phyloP scores from a whole-genome alignment of 2,797 vertebrate genomes.

The Tauraco hartlaubi region DNA sequence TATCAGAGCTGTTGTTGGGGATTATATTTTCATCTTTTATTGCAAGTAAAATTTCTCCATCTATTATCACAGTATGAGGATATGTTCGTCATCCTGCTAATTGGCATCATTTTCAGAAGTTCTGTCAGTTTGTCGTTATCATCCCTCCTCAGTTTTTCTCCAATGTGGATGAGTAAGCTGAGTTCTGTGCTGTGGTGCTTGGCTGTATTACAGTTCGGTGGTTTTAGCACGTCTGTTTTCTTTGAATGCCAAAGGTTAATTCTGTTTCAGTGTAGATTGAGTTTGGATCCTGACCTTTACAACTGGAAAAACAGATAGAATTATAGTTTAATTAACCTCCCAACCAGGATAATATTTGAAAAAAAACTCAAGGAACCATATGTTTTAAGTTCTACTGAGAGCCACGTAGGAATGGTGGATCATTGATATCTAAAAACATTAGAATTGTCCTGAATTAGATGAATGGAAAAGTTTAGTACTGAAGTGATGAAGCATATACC shows the following conservation, averaged over 20 bases:
- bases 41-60: neutral
- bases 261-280: constrained; percentile 65
- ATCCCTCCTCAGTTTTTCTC: neutral
- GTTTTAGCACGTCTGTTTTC: constrained; percentile 27
- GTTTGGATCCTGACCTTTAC: constrained; percentile 72
- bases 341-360: constrained; percentile 62
- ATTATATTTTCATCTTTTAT: neutral
- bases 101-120: neutral
- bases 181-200: constrained; percentile 4
- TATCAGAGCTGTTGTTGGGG: neutral
- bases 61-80: neutral
- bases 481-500: neutral
- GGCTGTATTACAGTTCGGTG: neutral
- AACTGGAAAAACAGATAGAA: constrained; percentile 73
- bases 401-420: neutral
- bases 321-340: constrained; percentile 73
- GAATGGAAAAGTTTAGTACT: neutral
- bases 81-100: neutral
- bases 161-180: neutral
- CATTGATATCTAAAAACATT: neutral
- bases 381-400: constrained; percentile 42
- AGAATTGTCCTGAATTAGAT: neutral
- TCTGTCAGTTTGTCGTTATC: constrained; percentile 7
- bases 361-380: constrained; percentile 26
- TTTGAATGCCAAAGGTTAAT: constrained; percentile 74